Base-by-base conservation (phyloP, 2,888 invertebrate species). In the Anthrax anthrax region DNA sequence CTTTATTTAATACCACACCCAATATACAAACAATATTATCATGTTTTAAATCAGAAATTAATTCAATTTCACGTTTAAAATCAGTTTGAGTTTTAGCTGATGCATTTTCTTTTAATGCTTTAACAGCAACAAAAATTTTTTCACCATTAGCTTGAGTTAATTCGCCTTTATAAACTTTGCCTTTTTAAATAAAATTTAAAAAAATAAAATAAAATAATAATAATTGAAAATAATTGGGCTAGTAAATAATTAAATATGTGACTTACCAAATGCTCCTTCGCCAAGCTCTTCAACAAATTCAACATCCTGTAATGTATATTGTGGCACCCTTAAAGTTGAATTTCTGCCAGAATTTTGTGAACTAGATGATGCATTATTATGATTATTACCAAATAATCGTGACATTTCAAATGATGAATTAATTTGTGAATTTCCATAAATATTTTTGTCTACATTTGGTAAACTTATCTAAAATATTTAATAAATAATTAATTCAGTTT, bases 1-100 rank as follows among this genome's bases (percentile, higher is more conserved):
- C 85, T 57, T 88, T 86, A 57, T 85, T 84, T 50, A 89, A 74
- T 47, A 90, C 86, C 10, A 94, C 91, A 0, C 95, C 96, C 48
- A 97, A 74, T 55, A 97, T 79, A 66, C 92, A 91, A 39, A 96
- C 90, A 57, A 98, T 91, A 65, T 97, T 95, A 1, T 90, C 88
- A 71, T 97, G 97, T 51, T 87, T 81, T 50, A 97, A 71, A 64
- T 95, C 92, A 0, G 91, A 88, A 74, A 96, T 92, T 45, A 94
- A 72, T 64, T 92, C 92, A 49, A 92, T 91, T 73, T 97, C 96
- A 47, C 92, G 75, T 60, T 85, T 80, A 64, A 96, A 96, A 65
- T 95, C 95, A 51, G 83, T 83, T 60, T 87, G 85, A 3, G 89
- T 89, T 70, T 94, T 94, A 1, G 85, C 78, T 34, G 85, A 85